phyloP scores from a whole-genome alignment of 2,888 invertebrate species.

The Stictocephala bisonia region DNA sequence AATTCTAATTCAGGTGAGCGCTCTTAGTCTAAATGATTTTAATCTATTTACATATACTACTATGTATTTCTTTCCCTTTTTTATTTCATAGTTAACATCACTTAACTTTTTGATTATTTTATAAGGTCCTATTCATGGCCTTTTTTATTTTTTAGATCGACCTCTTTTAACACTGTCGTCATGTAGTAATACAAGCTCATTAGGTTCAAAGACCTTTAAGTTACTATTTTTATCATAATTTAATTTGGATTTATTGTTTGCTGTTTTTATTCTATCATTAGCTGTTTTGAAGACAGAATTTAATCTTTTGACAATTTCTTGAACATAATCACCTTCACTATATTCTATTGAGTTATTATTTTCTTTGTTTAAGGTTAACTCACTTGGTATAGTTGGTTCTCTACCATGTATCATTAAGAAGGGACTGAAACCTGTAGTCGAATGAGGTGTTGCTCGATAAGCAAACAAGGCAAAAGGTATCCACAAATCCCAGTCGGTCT shows the following conservation, averaged over 20 bases:
- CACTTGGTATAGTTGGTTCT: conserved; percentile 11
- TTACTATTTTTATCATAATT: conserved; percentile 6
- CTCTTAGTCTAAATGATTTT: conserved; percentile 13
- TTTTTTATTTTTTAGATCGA: conserved; percentile 23
- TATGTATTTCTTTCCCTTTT: neutral
- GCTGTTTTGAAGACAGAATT: conserved; percentile 3
- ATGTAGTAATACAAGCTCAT: conserved; percentile 12
- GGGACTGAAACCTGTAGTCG: neutral
- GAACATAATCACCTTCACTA: conserved; percentile 21
- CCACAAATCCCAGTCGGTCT: neutral
- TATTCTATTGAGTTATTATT: neutral
- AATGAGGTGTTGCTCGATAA: neutral
- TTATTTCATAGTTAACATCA: conserved; percentile 27
- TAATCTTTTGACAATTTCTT: neutral
- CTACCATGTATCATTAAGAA: neutral
- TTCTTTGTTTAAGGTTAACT: neutral
- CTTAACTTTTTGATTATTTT: neutral
- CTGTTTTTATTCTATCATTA: neutral
- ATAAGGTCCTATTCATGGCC: conserved; percentile 24
- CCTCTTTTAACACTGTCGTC: conserved; percentile 27
- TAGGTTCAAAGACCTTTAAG: neutral
- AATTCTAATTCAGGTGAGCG: neutral
- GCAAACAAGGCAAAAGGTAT: neutral
- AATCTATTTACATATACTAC: conserved; percentile 21
- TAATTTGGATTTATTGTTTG: conserved; percentile 4